A percentile compares a stretch with the other conserved stretches of the same genome.
Evolutionary conservation across 1,140 invertebrate species (phyloP).

Genomic region (Drosophila varians): DNA sequence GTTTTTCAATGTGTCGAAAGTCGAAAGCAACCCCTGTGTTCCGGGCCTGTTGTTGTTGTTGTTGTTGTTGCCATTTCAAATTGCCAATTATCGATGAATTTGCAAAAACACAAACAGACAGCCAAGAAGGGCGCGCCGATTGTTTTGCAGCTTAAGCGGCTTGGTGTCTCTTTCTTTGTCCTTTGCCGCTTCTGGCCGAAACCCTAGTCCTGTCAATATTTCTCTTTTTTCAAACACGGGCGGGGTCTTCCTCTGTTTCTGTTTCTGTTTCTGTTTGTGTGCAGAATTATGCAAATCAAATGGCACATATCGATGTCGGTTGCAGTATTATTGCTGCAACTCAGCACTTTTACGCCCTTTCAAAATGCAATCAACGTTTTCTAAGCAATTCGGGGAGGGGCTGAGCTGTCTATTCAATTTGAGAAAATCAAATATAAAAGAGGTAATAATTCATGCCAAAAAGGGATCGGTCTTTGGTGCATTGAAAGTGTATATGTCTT

Average conservation of each 20-base stretch:
- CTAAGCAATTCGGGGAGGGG: slow-evolving; percentile 15
- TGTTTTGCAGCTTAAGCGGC: slow-evolving; percentile 64
- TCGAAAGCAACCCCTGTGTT: slow-evolving; percentile 61
- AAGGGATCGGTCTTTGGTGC: slow-evolving; percentile 24
- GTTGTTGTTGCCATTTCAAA: slow-evolving; percentile 81
- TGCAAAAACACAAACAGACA: slow-evolving; percentile 77
- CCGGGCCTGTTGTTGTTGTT: slow-evolving; percentile 6
- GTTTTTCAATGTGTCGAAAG: slow-evolving; percentile 45
- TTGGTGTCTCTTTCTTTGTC: slow-evolving; percentile 34
- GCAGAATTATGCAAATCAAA: slow-evolving; percentile 79
- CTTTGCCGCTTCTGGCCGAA: slow-evolving; percentile 1
- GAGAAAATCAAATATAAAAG: slow-evolving; percentile 13
- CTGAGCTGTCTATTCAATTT: slow-evolving; percentile 24
- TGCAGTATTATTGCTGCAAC: slow-evolving; percentile 80
- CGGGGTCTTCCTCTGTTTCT: slow-evolving; percentile 33
- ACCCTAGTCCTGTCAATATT: slow-evolving; percentile 43
- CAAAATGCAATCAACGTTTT: slow-evolving; percentile 56
- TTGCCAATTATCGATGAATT: slow-evolving; percentile 81
- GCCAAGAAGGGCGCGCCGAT: slow-evolving; percentile 42
- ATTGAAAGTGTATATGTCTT: slow-evolving; percentile 6
- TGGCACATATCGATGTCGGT: slow-evolving; percentile 76
- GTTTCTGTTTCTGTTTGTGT: slow-evolving; percentile 31
- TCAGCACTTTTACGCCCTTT: slow-evolving; percentile 61
- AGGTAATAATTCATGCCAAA: slow-evolving; percentile 18
- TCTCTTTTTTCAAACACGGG: slow-evolving; percentile 24